A percentile compares a stretch with the other conserved stretches of the same genome.
Conservation (phyloP, 1,140 invertebrate genomes). For the Drosophila simulans region DNA sequence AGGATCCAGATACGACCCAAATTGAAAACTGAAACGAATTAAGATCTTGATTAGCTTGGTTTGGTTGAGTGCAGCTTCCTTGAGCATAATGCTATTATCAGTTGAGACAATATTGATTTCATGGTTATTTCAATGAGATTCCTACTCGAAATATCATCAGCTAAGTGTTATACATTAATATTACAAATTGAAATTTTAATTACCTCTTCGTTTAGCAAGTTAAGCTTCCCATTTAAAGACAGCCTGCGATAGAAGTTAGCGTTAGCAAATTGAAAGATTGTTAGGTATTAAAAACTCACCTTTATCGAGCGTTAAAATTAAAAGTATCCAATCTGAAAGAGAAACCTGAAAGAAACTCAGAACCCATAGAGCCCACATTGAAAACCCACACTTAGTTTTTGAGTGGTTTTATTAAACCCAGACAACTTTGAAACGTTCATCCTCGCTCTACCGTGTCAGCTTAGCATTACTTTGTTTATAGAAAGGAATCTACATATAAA, state of each 20-base stretch:
- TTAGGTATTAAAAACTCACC: slow-evolving; percentile 18
- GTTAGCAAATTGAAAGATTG: neutral
- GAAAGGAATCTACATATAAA: slow-evolving; percentile 59
- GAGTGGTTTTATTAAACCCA: slow-evolving; percentile 73
- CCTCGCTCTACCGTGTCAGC: slow-evolving; percentile 67
- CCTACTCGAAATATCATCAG: slow-evolving; percentile 84
- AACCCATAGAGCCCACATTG: slow-evolving; percentile 9
- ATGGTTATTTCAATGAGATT: slow-evolving; percentile 87
- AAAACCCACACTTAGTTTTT: slow-evolving; percentile 47
- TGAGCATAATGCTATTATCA: slow-evolving; percentile 17
- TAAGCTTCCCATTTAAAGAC: no score
- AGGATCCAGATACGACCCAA: neutral
- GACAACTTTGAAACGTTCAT: slow-evolving; percentile 80
- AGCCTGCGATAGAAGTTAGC: neutral
- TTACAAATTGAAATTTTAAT: slow-evolving; percentile 10
- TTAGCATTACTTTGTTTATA: slow-evolving; percentile 72
- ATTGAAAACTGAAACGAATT: slow-evolving; percentile 31
- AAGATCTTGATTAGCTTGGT: slow-evolving; percentile 19
- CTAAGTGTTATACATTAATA: neutral
- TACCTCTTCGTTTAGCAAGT: slow-evolving; percentile 19
- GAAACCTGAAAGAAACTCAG: slow-evolving; percentile 38
- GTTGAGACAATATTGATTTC: slow-evolving; percentile 74
- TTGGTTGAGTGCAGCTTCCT: neutral
- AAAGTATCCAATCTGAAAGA: slow-evolving; percentile 5
- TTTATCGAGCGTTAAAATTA: neutral